These are phyloP conservation scores for Ochropleura leucogaster DNA, from an alignment of 2,888 invertebrate species.

Conservation along the genomic window DNA sequence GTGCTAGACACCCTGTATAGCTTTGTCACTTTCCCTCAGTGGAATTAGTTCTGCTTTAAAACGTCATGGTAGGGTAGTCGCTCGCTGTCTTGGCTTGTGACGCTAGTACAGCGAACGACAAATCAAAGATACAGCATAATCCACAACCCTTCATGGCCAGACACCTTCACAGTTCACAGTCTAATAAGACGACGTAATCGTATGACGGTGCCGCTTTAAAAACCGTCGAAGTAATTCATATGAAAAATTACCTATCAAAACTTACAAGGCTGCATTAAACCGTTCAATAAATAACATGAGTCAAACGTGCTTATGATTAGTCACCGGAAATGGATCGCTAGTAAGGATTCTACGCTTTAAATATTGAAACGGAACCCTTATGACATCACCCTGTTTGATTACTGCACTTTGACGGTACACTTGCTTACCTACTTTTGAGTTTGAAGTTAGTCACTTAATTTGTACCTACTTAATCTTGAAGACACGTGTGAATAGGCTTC, in stretches of 20 bases:
- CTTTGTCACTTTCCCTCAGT: too few species aligned
- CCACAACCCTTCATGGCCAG: neutral
- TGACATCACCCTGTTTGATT: conserved; percentile 61
- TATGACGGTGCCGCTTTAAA: neutral
- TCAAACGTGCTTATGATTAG: conserved; percentile 64
- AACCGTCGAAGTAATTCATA: neutral
- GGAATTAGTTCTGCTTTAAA: too few species aligned
- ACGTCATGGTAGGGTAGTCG: too few species aligned
- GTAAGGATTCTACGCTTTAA: conserved; percentile 65
- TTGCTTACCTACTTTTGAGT: conserved; percentile 12
- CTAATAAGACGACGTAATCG: neutral
- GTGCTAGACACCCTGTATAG: too few species aligned
- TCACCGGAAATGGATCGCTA: conserved; percentile 65
- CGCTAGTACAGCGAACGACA: too few species aligned
- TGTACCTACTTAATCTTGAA: neutral
- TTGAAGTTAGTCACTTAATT: neutral
- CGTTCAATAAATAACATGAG: conserved; percentile 56
- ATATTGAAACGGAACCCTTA: conserved; percentile 64
- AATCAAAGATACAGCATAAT: neutral
- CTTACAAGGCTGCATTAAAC: conserved; percentile 39
- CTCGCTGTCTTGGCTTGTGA: too few species aligned
- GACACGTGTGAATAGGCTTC: neutral
- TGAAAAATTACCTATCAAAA: conserved; percentile 29
- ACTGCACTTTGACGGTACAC: conserved; percentile 32
- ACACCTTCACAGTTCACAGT: neutral